Conservation (phyloP, 1,140 invertebrate species). For the Dendroctonus ponderosae region DNA sequence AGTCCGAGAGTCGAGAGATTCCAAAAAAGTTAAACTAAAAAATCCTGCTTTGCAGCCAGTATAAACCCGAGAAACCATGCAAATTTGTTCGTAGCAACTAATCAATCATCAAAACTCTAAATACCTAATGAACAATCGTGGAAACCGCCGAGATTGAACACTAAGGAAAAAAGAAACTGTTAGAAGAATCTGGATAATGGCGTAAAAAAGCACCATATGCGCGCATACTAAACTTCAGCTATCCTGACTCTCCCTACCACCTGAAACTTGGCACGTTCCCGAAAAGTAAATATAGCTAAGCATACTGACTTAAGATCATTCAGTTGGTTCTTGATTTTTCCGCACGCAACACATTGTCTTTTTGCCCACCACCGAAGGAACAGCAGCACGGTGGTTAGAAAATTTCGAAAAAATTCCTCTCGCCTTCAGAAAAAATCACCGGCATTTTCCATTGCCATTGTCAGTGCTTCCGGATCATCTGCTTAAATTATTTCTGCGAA, state of each 20-base stretch:
- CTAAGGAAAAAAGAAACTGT: too few relatives aligned
- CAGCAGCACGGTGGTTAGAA: constrained; percentile 5
- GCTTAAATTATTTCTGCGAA: neutral
- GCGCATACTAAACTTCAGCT: constrained; percentile 9
- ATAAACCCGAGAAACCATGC: too few relatives aligned
- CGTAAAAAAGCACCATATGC: neutral
- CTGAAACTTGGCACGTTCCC: constrained; percentile 50
- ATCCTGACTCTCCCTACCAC: constrained; percentile 40
- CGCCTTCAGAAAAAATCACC: too few relatives aligned
- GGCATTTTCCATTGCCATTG: constrained; percentile 9
- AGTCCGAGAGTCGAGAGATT: too few relatives aligned
- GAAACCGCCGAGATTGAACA: too few relatives aligned
- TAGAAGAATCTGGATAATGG: neutral
- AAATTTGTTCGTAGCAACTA: too few relatives aligned
- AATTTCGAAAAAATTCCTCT: neutral
- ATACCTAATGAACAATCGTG: too few relatives aligned
- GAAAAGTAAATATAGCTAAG: constrained; percentile 51
- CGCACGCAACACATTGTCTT: constrained; percentile 39
- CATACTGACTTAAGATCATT: constrained; percentile 34
- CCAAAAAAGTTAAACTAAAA: too few relatives aligned
- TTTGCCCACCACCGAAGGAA: constrained; percentile 33
- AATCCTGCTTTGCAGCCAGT: too few relatives aligned
- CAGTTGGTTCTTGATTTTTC: constrained; percentile 20
- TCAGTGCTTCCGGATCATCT: neutral
- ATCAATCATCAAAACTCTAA: too few relatives aligned